Conservation (phyloP, 2,113 vertebrate genomes). For the Erpornis zantholeuca region DNA sequence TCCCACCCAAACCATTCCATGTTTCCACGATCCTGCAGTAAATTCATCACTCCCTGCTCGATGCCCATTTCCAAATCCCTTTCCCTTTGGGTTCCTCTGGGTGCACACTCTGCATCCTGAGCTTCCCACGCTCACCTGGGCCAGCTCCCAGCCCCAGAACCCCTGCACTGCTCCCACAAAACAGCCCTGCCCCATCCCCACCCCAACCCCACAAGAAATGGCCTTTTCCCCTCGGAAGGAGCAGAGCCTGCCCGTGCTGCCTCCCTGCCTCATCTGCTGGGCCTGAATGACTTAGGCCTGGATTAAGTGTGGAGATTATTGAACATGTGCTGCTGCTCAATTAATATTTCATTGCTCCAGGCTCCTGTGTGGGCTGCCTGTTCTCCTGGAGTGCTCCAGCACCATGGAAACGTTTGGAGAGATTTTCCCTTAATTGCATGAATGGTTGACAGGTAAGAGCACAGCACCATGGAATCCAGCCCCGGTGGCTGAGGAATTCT, state of each 20-base stretch:
- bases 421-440: conserved; percentile 72
- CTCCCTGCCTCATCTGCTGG: conserved; percentile 31
- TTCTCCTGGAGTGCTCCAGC: conserved; percentile 69
- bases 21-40: rapidly evolving
- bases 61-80: background rate
- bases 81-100: background rate
- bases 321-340: conserved; percentile 57
- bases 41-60: background rate
- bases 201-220: background rate
- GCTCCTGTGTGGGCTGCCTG: conserved; percentile 75
- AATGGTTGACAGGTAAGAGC: conserved; percentile 75
- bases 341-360: conserved; percentile 71
- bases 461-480: conserved; percentile 62
- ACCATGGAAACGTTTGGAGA: conserved; percentile 78
- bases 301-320: conserved; percentile 61
- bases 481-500: conserved; percentile 55
- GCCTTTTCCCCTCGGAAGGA: background rate
- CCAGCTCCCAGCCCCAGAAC: background rate
- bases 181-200: background rate
- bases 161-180: background rate
- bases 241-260: conserved; percentile 3
- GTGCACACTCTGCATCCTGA: background rate
- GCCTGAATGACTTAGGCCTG: conserved; percentile 33
- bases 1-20: background rate
- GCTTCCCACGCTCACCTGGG: background rate